phyloP scores from a whole-genome alignment of 2,797 vertebrate species.

The Phataginus tetradactyla region DNA sequence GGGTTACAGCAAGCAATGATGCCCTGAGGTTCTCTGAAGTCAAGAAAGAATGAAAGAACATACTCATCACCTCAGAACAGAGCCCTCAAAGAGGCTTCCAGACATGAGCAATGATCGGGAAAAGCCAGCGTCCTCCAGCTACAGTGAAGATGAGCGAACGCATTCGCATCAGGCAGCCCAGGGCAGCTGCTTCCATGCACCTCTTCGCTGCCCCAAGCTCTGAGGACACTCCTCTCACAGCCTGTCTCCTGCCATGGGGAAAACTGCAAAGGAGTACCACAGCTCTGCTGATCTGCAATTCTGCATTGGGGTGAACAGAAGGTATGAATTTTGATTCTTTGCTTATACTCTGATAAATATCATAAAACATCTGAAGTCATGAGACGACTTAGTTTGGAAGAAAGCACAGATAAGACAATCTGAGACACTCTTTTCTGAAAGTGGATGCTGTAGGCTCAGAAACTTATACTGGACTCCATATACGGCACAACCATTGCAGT shows the following conservation, averaged over 20 bases:
- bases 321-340: neutral
- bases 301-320: neutral
- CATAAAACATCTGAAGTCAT: neutral
- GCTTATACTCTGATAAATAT: neutral
- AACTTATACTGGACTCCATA: neutral
- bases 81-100: neutral
- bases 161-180: fast-evolving
- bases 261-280: fast-evolving
- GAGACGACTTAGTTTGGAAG: neutral
- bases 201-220: neutral
- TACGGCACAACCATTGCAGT: neutral
- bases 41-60: constrained; percentile 31
- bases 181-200: fast-evolving
- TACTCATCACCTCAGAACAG: neutral
- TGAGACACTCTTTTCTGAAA: neutral
- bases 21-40: constrained; percentile 94
- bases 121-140: neutral
- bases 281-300: neutral
- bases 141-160: neutral
- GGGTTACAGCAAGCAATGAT: constrained; percentile 98
- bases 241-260: neutral
- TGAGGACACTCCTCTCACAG: fast-evolving
- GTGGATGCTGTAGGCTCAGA: neutral
- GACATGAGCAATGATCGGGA: fast-evolving
- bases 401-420: neutral